These are phyloP conservation scores for Philereme vetulata DNA, from an alignment of 2,888 invertebrate species.

Conservation along the genomic window DNA sequence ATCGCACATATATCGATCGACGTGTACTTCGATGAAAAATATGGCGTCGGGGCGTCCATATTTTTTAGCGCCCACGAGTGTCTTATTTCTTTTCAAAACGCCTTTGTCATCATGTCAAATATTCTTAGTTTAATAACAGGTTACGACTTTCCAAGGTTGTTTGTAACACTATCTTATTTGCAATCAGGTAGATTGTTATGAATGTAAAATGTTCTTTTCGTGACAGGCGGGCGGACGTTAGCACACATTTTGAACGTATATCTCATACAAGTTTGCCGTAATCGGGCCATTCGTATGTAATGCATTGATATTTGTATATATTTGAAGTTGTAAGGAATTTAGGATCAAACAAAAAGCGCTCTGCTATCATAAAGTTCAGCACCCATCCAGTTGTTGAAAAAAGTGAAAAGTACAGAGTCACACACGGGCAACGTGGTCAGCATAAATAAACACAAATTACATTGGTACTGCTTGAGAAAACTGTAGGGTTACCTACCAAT, in stretches of 20 bases:
- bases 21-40: too few species aligned
- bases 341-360: background rate
- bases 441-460: background rate
- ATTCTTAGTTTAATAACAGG: constrained; percentile 28
- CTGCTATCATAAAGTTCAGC: background rate
- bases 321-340: too few species aligned
- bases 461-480: background rate
- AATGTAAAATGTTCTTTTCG: constrained; percentile 46
- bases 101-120: background rate
- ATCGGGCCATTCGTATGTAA: constrained; percentile 7
- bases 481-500: background rate
- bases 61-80: too few species aligned
- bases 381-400: background rate
- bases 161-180: constrained; percentile 24
- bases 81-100: too few species aligned
- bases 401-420: background rate
- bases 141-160: constrained; percentile 27
- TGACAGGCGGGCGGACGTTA: constrained; percentile 38
- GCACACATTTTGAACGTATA: constrained; percentile 20
- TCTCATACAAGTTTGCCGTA: constrained; percentile 8
- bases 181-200: constrained; percentile 40
- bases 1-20: too few species aligned
- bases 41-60: too few species aligned
- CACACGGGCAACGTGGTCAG: background rate
- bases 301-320: background rate